Percentiles rank a stretch among this genome's conserved stretches.
phyloP scores from a whole-genome alignment of 2,888 invertebrate species.

The Tinea semifulvella region DNA sequence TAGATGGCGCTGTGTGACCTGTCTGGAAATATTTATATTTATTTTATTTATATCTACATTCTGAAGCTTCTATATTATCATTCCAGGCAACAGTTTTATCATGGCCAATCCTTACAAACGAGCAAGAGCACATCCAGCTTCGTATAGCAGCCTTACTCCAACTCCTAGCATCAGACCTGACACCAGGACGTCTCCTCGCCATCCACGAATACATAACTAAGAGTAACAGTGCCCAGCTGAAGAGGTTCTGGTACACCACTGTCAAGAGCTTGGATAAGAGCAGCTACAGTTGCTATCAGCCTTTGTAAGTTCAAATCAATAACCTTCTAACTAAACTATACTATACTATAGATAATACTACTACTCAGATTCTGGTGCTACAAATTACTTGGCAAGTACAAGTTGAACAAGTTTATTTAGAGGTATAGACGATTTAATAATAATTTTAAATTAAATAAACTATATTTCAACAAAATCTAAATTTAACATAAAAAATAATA shows the following conservation, averaged over 20 bases:
- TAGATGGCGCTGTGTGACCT: too few relatives aligned
- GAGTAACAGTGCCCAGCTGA: slow-evolving; percentile 70
- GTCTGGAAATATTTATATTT: too few relatives aligned
- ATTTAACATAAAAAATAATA: too few relatives aligned
- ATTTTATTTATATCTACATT: too few relatives aligned
- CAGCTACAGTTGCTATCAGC: slow-evolving; percentile 72
- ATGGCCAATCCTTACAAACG: slow-evolving; percentile 74
- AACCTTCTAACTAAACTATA: not conserved
- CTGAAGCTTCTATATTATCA: slow-evolving; percentile 21
- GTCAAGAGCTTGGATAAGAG: slow-evolving; percentile 73
- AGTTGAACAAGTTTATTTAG: too few relatives aligned
- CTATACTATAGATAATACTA: too few relatives aligned
- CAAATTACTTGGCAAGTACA: too few relatives aligned
- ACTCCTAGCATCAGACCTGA: slow-evolving; percentile 70
- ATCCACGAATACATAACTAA: slow-evolving; percentile 73
- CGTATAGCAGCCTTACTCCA: slow-evolving; percentile 72
- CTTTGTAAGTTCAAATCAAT: slow-evolving; percentile 63
- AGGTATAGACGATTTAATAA: too few relatives aligned
- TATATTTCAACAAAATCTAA: too few relatives aligned
- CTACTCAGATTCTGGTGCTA: too few relatives aligned
- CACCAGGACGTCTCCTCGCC: slow-evolving; percentile 72
- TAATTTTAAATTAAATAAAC: too few relatives aligned
- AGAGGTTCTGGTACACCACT: slow-evolving; percentile 76
- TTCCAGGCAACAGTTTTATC: slow-evolving; percentile 55
- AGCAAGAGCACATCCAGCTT: slow-evolving; percentile 72